Conservation (phyloP, 2,113 vertebrate species). For the Tursiops truncatus region DNA sequence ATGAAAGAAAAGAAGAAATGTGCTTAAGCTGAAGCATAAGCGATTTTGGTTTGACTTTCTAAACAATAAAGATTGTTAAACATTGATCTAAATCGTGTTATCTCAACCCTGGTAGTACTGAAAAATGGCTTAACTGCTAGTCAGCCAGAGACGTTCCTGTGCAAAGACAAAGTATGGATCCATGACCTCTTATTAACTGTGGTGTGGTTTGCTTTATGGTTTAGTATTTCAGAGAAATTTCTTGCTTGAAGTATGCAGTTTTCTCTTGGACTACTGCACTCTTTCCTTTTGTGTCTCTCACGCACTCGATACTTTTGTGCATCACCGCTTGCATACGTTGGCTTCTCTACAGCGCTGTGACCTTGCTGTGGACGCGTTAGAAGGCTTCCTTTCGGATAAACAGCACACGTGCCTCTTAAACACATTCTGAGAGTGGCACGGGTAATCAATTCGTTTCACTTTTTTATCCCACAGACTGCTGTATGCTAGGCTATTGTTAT, state of each 20-base stretch:
- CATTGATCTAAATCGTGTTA: conserved; percentile 47
- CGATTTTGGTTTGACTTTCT: conserved; percentile 23
- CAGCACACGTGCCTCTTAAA: not conserved
- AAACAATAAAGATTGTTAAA: conserved; percentile 32
- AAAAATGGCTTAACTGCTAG: conserved; percentile 15
- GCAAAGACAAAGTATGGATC: not conserved
- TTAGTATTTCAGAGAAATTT: conserved; percentile 43
- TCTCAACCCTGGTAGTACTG: not conserved
- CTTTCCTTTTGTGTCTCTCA: not conserved
- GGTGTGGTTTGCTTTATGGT: conserved; percentile 36
- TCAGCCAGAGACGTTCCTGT: not conserved
- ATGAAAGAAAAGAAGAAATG: conserved; percentile 25
- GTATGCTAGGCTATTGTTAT: not conserved
- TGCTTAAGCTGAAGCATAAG: conserved; percentile 8
- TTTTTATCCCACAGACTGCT: not conserved
- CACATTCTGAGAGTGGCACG: not conserved
- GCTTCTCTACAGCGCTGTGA: not conserved
- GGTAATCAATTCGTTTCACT: not conserved
- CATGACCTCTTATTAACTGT: not conserved
- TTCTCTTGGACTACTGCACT: not conserved
- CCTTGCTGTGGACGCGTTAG: not conserved
- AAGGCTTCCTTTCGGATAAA: not conserved
- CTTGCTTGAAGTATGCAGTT: conserved; percentile 5
- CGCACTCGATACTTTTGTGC: not conserved
- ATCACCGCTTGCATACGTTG: not conserved